Evolutionary conservation across 1,140 invertebrate genomes (phyloP).

Genomic region (Heliconius himera): DNA sequence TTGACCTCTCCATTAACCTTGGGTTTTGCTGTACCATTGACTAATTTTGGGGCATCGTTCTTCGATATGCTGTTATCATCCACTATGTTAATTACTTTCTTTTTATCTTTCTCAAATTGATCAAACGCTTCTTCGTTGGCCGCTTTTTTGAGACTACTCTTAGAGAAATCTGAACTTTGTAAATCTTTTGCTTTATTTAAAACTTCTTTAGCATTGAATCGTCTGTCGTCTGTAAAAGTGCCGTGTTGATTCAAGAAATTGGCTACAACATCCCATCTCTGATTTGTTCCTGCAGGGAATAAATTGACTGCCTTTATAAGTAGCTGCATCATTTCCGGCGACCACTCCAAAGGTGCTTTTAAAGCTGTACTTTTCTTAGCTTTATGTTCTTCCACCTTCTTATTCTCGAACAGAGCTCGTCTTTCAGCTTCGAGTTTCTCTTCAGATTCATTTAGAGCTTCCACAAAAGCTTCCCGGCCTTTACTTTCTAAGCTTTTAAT

Average conservation of each 20-base stretch:
- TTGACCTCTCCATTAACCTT: conserved; percentile 65
- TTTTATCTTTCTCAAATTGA: conserved; percentile 94
- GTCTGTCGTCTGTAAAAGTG: conserved; percentile 76
- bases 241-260: conserved; percentile 97
- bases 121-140: conserved; percentile 96
- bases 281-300: conserved; percentile 97
- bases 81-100: conserved; percentile 82
- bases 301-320: conserved; percentile 98
- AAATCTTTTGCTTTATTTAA: conserved; percentile 96
- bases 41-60: conserved; percentile 67
- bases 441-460: conserved; percentile 87
- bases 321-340: conserved; percentile 90
- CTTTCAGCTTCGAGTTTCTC: conserved; percentile 89
- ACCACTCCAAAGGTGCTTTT: conserved; percentile 86
- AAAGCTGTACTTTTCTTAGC: conserved; percentile 67
- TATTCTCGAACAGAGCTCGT: conserved; percentile 82
- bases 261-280: conserved; percentile 97
- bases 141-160: conserved; percentile 90
- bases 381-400: conserved; percentile 76
- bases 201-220: conserved; percentile 93
- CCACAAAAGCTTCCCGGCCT: conserved; percentile 85
- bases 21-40: conserved; percentile 67
- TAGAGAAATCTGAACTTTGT: conserved; percentile 94
- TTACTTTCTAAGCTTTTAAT: conserved; percentile 87
- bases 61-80: conserved; percentile 83